Percentiles rank a stretch among this genome's conserved stretches.
These are phyloP conservation scores for Pseudobourletiella spinata DNA, from an alignment of 1,140 invertebrate genomes.

Conservation along the genomic window DNA sequence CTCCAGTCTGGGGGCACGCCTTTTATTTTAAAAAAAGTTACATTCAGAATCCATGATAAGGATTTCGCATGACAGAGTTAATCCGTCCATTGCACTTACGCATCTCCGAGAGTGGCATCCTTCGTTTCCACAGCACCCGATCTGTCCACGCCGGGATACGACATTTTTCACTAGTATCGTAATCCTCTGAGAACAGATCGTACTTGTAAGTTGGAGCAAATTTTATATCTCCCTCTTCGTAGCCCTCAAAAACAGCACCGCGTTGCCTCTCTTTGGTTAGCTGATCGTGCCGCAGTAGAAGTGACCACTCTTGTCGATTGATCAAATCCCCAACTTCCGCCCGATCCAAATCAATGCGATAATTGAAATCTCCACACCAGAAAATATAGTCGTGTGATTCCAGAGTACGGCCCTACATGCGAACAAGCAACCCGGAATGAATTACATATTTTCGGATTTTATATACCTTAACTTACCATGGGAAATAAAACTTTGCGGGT, in stretches of 20 bases:
- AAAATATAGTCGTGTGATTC: slow-evolving; percentile 97
- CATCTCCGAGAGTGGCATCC: slow-evolving; percentile 60
- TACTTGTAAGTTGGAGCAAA: slow-evolving; percentile 99
- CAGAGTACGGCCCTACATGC: slow-evolving; percentile 62
- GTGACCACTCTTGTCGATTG: slow-evolving; percentile 62
- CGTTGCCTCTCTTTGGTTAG: slow-evolving; percentile 67
- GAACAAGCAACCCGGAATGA: neutral
- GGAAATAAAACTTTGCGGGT: slow-evolving; percentile 86
- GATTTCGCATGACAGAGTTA: neutral
- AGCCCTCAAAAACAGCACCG: slow-evolving; percentile 88
- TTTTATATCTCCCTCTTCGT: slow-evolving; percentile 79
- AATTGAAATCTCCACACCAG: slow-evolving; percentile 99
- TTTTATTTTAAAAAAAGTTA: slow-evolving; percentile 24
- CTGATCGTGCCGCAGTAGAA: slow-evolving; percentile 81
- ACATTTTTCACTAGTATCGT: slow-evolving; percentile 98
- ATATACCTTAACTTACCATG: slow-evolving; percentile 51
- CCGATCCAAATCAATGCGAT: slow-evolving; percentile 90
- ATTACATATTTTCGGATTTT: slow-evolving; percentile 9
- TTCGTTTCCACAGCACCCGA: slow-evolving; percentile 78
- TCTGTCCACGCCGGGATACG: slow-evolving; percentile 97
- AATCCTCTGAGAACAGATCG: slow-evolving; percentile 97
- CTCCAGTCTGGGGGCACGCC: slow-evolving; percentile 53
- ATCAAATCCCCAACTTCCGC: slow-evolving; percentile 86
- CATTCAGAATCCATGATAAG: neutral
- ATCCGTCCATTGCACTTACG: too few species aligned